Evolutionary conservation across 2,888 invertebrate genomes (phyloP).

Genomic region (Noctua janthina): DNA sequence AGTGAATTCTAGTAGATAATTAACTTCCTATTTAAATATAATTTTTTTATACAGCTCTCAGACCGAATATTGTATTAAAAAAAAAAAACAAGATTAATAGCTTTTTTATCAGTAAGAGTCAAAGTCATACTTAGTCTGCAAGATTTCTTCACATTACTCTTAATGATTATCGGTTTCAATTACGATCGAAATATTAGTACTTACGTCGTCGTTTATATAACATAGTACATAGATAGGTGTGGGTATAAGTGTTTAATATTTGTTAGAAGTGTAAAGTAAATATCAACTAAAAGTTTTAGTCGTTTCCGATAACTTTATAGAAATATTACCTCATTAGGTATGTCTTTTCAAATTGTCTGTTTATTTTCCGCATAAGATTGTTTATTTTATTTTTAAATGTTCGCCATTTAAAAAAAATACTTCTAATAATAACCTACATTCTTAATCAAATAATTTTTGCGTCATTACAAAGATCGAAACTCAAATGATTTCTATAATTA

Average conservation of each 20-base stretch:
- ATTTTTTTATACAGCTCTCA: background rate
- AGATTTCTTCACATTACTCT: background rate
- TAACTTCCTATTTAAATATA: background rate
- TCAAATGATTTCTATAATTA: conserved; percentile 36
- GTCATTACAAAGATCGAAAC: background rate
- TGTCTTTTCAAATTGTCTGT: background rate
- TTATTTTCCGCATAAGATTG: background rate
- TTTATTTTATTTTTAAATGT: background rate
- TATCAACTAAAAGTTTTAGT: background rate
- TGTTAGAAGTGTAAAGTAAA: background rate
- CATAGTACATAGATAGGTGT: background rate
- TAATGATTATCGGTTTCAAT: conserved; percentile 5
- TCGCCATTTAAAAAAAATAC: background rate
- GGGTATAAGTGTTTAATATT: background rate
- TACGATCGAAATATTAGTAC: conserved; percentile 8
- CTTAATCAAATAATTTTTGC: background rate
- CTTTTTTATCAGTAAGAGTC: background rate
- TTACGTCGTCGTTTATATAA: conserved; percentile 1
- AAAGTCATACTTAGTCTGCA: conserved; percentile 12
- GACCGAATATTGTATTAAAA: background rate
- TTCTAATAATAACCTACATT: conserved; percentile 1
- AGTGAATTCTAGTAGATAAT: background rate
- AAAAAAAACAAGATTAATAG: background rate
- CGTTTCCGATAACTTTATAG: background rate
- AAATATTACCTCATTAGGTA: background rate